A percentile compares a stretch with the other conserved stretches of the same genome.
These are phyloP conservation scores for Habroteleia sp. DNA, from an alignment of 2,888 invertebrate genomes.

Conservation along the genomic window DNA sequence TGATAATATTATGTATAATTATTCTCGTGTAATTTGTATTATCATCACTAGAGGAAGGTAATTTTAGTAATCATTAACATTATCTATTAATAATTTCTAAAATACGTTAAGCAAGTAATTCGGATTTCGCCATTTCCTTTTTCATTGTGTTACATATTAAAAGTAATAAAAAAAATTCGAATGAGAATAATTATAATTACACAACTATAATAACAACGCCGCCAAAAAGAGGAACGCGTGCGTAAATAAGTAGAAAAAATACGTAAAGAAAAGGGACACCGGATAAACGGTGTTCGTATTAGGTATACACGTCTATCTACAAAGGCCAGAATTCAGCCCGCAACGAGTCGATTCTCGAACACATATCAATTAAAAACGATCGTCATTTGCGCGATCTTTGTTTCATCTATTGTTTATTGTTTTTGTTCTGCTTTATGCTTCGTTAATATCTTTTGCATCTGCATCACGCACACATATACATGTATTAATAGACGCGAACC, in stretches of 20 bases:
- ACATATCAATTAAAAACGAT: conserved; percentile 25
- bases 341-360: conserved; percentile 55
- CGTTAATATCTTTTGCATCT: conserved; percentile 14
- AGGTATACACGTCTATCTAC: conserved; percentile 59
- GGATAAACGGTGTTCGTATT: conserved; percentile 35
- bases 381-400: conserved; percentile 17
- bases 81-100: too few species aligned
- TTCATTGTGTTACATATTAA: background rate
- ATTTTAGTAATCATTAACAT: too few species aligned
- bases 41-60: too few species aligned
- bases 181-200: too few species aligned
- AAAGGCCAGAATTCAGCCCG: conserved; percentile 53
- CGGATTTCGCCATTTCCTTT: conserved; percentile 11
- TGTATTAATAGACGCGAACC: conserved; percentile 48
- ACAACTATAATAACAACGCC: conserved; percentile 8
- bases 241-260: conserved; percentile 60
- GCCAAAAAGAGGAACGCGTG: conserved; percentile 42
- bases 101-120: conserved; percentile 12
- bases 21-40: too few species aligned
- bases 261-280: conserved; percentile 49
- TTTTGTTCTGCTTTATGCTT: background rate
- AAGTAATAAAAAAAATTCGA: background rate
- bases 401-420: conserved; percentile 1
- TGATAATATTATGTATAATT: too few species aligned
- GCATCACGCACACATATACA: conserved; percentile 48